These are phyloP conservation scores for Atherix ibis DNA, from an alignment of 2,888 invertebrate genomes.

Conservation along the genomic window DNA sequence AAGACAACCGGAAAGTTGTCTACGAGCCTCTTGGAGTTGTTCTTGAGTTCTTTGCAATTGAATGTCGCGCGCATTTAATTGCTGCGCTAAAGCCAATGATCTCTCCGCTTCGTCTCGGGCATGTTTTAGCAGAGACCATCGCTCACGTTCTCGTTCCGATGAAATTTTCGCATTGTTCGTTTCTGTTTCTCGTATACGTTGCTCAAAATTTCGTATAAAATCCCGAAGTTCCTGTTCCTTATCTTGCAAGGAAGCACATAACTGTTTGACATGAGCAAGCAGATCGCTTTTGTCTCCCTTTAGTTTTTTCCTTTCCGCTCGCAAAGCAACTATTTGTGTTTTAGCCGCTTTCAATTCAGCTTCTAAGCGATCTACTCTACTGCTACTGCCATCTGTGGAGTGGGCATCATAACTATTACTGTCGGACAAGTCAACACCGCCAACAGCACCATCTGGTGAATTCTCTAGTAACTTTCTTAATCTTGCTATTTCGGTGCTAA, in stretches of 20 bases:
- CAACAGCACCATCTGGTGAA: slow-evolving; percentile 42
- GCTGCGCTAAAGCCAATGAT: slow-evolving; percentile 70
- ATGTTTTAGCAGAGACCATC: slow-evolving; percentile 73
- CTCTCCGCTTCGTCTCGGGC: slow-evolving; percentile 83
- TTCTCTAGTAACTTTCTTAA: slow-evolving; percentile 35
- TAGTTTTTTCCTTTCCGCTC: slow-evolving; percentile 76
- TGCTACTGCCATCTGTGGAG: slow-evolving; percentile 24
- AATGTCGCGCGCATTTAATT: slow-evolving; percentile 72
- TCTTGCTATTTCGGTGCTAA: slow-evolving; percentile 34
- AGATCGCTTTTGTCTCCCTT: slow-evolving; percentile 89
- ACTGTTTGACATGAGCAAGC: slow-evolving; percentile 84
- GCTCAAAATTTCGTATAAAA: slow-evolving; percentile 88
- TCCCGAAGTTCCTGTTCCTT: slow-evolving; percentile 87
- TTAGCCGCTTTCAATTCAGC: slow-evolving; percentile 30
- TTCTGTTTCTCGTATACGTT: slow-evolving; percentile 69
- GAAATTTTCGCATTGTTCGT: slow-evolving; percentile 40
- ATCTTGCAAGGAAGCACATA: slow-evolving; percentile 84
- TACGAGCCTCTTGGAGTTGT: slow-evolving; percentile 64
- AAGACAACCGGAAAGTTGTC: slow-evolving; percentile 65
- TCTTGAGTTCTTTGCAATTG: slow-evolving; percentile 73
- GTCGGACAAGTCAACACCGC: slow-evolving; percentile 29
- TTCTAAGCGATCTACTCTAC: slow-evolving; percentile 36
- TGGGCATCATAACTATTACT: slow-evolving; percentile 32
- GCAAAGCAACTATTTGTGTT: slow-evolving; percentile 45
- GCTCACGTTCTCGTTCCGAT: slow-evolving; percentile 67